Conservation (phyloP, 2,113 vertebrate species). For the Dicrurus megarhynchus region DNA sequence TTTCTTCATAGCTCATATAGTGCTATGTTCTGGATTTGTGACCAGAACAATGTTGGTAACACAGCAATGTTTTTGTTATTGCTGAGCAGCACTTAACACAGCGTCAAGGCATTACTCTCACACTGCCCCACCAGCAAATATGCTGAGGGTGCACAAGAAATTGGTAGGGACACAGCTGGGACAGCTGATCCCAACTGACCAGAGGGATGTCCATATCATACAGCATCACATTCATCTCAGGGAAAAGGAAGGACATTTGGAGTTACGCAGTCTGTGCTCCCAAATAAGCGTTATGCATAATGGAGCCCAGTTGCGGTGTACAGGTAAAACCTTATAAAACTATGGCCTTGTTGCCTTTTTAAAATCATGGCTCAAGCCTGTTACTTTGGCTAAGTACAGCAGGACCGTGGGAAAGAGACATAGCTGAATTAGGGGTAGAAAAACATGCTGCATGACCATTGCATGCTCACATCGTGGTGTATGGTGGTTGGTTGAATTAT, state of each 20-base stretch:
- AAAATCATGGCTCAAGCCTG: too few relatives aligned
- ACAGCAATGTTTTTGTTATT: fast-evolving
- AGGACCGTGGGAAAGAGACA: too few relatives aligned
- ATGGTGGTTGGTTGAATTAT: too few relatives aligned
- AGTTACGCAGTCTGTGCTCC: not conserved
- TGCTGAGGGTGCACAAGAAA: not conserved
- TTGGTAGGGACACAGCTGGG: not conserved
- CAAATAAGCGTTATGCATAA: not conserved
- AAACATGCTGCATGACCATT: too few relatives aligned
- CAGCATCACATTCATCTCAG: fast-evolving
- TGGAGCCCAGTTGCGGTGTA: not conserved
- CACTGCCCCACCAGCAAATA: not conserved
- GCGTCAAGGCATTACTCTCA: not conserved
- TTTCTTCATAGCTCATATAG: not conserved
- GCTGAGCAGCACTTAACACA: not conserved
- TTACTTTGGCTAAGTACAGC: too few relatives aligned
- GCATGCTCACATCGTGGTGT: too few relatives aligned
- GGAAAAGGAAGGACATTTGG: not conserved
- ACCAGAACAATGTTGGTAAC: not conserved
- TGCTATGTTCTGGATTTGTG: not conserved
- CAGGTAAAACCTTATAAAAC: too few relatives aligned
- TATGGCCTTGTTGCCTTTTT: too few relatives aligned
- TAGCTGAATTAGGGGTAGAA: too few relatives aligned
- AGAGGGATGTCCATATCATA: not conserved
- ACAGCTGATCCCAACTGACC: not conserved